Evolutionary conservation across 2,113 vertebrate species (phyloP).

Genomic region (Budorcas taxicolor): DNA sequence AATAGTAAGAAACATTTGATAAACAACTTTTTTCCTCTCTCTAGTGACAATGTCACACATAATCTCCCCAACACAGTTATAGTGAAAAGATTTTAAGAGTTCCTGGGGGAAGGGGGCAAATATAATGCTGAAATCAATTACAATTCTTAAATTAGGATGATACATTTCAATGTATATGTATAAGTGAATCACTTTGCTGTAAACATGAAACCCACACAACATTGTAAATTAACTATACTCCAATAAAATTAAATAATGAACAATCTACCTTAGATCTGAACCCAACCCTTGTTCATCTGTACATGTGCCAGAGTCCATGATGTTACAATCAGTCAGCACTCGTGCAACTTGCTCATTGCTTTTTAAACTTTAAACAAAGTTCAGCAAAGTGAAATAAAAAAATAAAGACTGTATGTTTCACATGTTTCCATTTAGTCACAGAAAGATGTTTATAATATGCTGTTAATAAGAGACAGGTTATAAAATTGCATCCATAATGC

Average conservation of each 20-base stretch:
- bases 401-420: background rate
- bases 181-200: background rate
- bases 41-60: background rate
- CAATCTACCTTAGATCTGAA: background rate
- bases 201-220: background rate
- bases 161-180: background rate
- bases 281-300: background rate
- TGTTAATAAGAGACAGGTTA: background rate
- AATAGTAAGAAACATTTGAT: background rate
- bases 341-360: background rate
- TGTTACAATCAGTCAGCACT: background rate
- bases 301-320: background rate
- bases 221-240: background rate
- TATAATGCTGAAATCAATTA: background rate
- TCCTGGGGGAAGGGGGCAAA: accelerated
- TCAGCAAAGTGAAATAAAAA: background rate
- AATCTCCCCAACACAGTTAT: background rate
- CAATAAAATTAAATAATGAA: background rate
- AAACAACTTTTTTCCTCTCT: background rate
- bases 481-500: background rate
- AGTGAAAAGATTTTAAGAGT: background rate
- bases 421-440: background rate
- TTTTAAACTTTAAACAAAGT: background rate
- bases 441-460: background rate
- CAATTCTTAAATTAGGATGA: background rate